A percentile compares a stretch with the other conserved stretches of the same genome.
Evolutionary conservation across 1,140 invertebrate genomes (phyloP).

Genomic region (Drosophila melanogaster): DNA sequence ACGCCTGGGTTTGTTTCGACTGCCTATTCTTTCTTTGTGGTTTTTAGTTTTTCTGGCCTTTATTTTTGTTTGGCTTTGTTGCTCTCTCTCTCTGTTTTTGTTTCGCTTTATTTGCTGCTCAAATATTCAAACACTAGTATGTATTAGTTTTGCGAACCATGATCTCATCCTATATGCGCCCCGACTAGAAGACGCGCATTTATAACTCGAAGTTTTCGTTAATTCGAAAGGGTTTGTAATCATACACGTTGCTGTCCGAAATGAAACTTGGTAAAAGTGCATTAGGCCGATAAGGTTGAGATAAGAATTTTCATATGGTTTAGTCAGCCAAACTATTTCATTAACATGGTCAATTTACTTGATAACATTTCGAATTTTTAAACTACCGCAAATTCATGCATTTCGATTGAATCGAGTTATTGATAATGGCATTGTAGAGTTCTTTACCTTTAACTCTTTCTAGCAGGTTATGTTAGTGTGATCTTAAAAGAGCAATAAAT

Average conservation of each 20-base stretch:
- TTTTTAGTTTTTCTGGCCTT: constrained; percentile 39
- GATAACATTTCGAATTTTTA: neutral
- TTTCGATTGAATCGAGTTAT: too few relatives aligned
- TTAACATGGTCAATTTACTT: neutral
- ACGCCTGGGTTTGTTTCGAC: constrained; percentile 57
- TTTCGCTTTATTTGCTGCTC: constrained; percentile 60
- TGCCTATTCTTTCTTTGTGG: constrained; percentile 20
- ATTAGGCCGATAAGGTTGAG: neutral
- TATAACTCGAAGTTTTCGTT: constrained; percentile 49
- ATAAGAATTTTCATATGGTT: neutral
- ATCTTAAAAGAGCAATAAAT: too few relatives aligned
- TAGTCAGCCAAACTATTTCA: neutral
- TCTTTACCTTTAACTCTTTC: too few relatives aligned
- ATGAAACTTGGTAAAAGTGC: neutral
- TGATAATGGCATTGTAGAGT: too few relatives aligned
- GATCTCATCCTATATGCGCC: constrained; percentile 70
- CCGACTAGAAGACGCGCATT: constrained; percentile 68
- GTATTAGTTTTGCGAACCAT: constrained; percentile 72
- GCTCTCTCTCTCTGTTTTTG: constrained; percentile 53
- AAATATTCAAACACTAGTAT: constrained; percentile 48
- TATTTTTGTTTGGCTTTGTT: constrained; percentile 48
- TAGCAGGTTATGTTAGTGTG: too few relatives aligned
- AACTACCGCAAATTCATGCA: neutral
- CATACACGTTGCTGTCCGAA: neutral
- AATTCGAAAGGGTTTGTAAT: constrained; percentile 20